Base-by-base conservation (phyloP, 53 echinoderm and acorn worm species). In the Apostichopus leukothele region DNA sequence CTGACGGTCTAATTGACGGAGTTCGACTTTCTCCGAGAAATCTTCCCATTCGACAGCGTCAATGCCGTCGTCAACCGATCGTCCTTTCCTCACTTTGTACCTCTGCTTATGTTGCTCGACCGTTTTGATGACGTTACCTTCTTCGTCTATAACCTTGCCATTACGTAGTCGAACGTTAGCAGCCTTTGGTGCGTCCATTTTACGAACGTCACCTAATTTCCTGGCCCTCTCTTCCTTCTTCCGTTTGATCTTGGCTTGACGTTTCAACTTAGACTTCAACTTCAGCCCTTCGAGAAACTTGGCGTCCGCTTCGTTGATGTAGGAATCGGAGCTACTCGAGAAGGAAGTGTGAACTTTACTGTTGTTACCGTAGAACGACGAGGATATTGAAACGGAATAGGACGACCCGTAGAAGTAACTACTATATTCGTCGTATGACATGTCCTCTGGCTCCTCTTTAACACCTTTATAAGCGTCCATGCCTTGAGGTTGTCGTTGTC, bases 361-460 rank as follows among this genome's bases (percentile, higher is more conserved):
- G 9, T 60, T 67, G 85, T 85, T 85, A 13, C 85, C 85, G 50
- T 67, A 85, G 50, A 85, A 85, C 1, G 88, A 87, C 22, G 88
- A 87, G 52, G 88, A 87, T 10, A 87, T 87, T 4, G 88, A 87
- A 4, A 87, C 21, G 19, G 74, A 75, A n/a, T 54, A 74, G 4
- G 88, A 87, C 16, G 88, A 87, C 1, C 88, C 88, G 55, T 87
- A 87, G 51, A 87, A 87, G 51, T 75, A 87, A n/a, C 88, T 87
- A 25, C 88, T 87, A 20, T 75, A 18, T 0, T 87, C 88, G 5
- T 74, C n/a, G 8, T 75, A 27, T 13, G 75, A 74, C 14, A 87
- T 7, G 11, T 87, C 88, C 54, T 87, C 88, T 1, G 88, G 88
- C 7, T 75, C 55, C 51, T 87, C 88, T 19, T 87, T 87, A 4